Percentiles rank a stretch among this genome's conserved stretches.
Evolutionary conservation across 1,140 invertebrate species (phyloP).

Genomic region (Drosophila albomicans): DNA sequence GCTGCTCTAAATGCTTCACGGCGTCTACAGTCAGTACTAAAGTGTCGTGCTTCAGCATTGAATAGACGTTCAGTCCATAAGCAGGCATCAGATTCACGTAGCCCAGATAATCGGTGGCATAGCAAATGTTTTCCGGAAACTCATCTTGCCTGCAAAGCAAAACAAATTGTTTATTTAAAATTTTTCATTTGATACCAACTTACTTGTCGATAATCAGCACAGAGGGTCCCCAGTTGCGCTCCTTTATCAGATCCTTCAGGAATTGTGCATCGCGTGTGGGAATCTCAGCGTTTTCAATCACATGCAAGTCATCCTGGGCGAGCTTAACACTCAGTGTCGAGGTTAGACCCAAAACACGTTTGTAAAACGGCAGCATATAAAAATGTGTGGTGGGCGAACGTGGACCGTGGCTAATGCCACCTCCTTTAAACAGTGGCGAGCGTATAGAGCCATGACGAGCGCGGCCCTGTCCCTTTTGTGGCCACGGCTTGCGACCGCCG

Average conservation of each 20-base stretch:
- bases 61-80: conserved; percentile 95
- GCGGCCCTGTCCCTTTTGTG: conserved; percentile 96
- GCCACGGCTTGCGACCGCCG: conserved; percentile 96
- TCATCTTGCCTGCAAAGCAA: conserved; percentile 89
- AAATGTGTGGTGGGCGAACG: conserved; percentile 95
- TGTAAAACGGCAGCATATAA: conserved; percentile 94
- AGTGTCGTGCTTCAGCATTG: conserved; percentile 98
- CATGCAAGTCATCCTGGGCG: conserved; percentile 97
- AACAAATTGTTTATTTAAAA: conserved; percentile 32
- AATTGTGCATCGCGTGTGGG: conserved; percentile 93
- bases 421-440: conserved; percentile 93
- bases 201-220: conserved; percentile 97
- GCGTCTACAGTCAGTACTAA: conserved; percentile 95
- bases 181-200: conserved; percentile 63
- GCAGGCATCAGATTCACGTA: conserved; percentile 98
- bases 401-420: conserved; percentile 95
- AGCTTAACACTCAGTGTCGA: conserved; percentile 95
- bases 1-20: conserved; percentile 94
- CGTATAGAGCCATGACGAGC: conserved; percentile 96
- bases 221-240: conserved; percentile 97
- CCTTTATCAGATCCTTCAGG: conserved; percentile 92
- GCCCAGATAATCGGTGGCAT: conserved; percentile 90
- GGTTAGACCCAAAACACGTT: conserved; percentile 92
- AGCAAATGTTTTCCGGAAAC: conserved; percentile 94
- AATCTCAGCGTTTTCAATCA: conserved; percentile 94